A percentile compares a stretch with the other conserved stretches of the same genome.
Evolutionary conservation across 2,113 vertebrate species (phyloP).

Genomic region (Pongo pygmaeus): DNA sequence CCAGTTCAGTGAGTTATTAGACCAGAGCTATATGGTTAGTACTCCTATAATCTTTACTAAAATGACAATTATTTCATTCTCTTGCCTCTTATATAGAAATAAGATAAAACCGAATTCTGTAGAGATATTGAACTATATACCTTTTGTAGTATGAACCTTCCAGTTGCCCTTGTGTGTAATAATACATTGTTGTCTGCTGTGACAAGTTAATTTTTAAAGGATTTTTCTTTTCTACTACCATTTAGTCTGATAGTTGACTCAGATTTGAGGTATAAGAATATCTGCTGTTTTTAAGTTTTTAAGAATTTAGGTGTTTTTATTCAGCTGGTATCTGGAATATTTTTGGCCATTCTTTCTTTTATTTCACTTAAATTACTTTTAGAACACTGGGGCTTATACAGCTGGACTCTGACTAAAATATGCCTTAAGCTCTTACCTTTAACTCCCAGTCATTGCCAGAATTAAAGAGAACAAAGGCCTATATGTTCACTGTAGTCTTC

Average conservation of each 20-base stretch:
- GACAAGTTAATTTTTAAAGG: background rate
- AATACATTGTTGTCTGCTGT: background rate
- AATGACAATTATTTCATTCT: background rate
- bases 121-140: background rate
- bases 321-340: background rate
- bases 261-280: background rate
- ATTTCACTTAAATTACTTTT: conserved; percentile 53
- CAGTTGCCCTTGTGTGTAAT: background rate
- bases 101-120: background rate
- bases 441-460: conserved; percentile 53
- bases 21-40: background rate
- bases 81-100: background rate
- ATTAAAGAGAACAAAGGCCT: conserved; percentile 63
- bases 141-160: background rate
- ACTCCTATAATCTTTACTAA: background rate
- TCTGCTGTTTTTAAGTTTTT: background rate
- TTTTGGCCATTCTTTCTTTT: conserved; percentile 33
- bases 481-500: conserved; percentile 69
- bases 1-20: background rate
- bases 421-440: conserved; percentile 50
- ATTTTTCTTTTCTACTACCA: background rate
- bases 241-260: background rate
- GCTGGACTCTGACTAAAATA: conserved; percentile 62
- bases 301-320: background rate
- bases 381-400: conserved; percentile 16